Conservation (phyloP, 2,797 vertebrate species). For the Gouania willdenowi region DNA sequence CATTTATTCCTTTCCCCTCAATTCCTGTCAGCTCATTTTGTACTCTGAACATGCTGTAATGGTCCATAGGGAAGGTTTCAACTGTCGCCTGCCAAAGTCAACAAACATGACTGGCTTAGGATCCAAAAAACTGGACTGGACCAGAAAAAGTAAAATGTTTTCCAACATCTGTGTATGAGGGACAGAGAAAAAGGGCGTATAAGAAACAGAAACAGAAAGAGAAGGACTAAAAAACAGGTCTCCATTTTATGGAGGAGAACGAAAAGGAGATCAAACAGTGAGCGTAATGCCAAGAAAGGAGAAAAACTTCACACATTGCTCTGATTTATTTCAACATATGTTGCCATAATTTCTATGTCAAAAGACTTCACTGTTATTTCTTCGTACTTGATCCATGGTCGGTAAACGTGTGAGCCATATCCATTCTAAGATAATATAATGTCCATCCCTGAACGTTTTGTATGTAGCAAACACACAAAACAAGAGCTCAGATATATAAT, state of each 20-base stretch:
- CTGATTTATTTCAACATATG: slow-evolving; percentile 12
- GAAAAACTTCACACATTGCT: slow-evolving; percentile 7
- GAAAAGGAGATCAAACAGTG: slow-evolving; percentile 10
- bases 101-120: slow-evolving; percentile 35
- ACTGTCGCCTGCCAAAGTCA: slow-evolving; percentile 53
- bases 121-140: slow-evolving; percentile 32
- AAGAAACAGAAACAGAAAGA: slow-evolving; percentile 21
- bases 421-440: too few relatives aligned
- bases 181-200: not conserved
- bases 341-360: too few relatives aligned
- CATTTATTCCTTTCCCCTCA: slow-evolving; percentile 3
- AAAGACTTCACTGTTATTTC: too few relatives aligned
- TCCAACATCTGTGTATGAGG: slow-evolving; percentile 1
- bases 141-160: slow-evolving; percentile 14
- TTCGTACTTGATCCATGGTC: too few relatives aligned
- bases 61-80: slow-evolving; percentile 46
- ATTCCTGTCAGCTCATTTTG: slow-evolving; percentile 1
- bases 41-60: slow-evolving; percentile 35
- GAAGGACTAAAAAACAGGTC: too few relatives aligned
- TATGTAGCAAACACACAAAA: too few relatives aligned
- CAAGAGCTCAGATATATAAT: too few relatives aligned
- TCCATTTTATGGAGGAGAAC: slow-evolving; percentile 8
- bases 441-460: too few relatives aligned
- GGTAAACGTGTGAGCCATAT: too few relatives aligned
- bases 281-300: slow-evolving; percentile 5